phyloP scores from a whole-genome alignment of 2,888 invertebrate genomes.

The Drosophila nigricruria region DNA sequence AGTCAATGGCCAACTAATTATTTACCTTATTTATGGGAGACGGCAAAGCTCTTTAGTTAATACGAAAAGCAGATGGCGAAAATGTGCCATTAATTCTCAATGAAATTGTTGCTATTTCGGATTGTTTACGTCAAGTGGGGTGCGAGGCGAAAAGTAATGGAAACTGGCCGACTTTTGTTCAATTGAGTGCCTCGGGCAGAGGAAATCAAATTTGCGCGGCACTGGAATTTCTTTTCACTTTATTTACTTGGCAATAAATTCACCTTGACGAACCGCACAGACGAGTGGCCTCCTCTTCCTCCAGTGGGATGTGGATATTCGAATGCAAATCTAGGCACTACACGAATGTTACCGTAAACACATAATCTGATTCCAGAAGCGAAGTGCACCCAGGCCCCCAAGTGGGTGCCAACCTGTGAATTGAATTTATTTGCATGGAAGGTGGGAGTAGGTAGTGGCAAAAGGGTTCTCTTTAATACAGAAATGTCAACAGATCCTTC shows the following conservation, averaged over 20 bases:
- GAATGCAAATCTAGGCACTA: slow-evolving; percentile 20
- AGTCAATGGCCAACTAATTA: slow-evolving; percentile 31
- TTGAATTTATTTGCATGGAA: slow-evolving; percentile 13
- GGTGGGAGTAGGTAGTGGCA: not conserved
- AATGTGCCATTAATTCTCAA: slow-evolving; percentile 44
- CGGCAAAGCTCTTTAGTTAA: slow-evolving; percentile 33
- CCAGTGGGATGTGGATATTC: not conserved
- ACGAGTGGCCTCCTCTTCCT: not conserved
- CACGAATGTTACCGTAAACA: slow-evolving; percentile 13
- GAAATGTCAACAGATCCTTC: slow-evolving; percentile 42
- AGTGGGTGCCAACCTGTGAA: not conserved
- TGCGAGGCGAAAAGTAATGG: not conserved
- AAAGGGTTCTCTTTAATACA: slow-evolving; percentile 8
- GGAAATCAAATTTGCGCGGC: slow-evolving; percentile 29
- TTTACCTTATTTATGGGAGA: slow-evolving; percentile 23
- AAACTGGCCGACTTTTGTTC: slow-evolving; percentile 11
- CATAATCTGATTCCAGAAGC: slow-evolving; percentile 19
- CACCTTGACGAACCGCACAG: slow-evolving; percentile 16
- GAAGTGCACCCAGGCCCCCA: slow-evolving; percentile 7
- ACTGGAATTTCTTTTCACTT: slow-evolving; percentile 20
- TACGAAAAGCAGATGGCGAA: slow-evolving; percentile 36
- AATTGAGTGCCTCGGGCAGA: slow-evolving; percentile 29
- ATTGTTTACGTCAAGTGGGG: slow-evolving; percentile 15
- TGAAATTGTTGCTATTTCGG: slow-evolving; percentile 34
- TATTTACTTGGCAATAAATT: slow-evolving; percentile 35